Conservation (phyloP, 2,888 invertebrate genomes). For the Chrysodeixis includens region DNA sequence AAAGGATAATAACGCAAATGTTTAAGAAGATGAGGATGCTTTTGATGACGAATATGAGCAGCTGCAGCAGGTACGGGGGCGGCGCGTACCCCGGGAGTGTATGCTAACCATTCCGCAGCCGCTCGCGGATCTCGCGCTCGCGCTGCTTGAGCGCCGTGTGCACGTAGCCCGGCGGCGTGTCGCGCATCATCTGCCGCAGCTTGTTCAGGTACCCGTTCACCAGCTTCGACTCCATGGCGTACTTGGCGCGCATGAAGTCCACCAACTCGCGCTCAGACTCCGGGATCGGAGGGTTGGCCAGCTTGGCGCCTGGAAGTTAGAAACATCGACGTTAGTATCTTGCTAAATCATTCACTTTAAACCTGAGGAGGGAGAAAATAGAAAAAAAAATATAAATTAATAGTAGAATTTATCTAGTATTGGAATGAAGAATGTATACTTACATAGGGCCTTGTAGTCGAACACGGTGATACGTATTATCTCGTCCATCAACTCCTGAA, state of each 20-base stretch:
- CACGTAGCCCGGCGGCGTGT: background rate
- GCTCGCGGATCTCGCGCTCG: background rate
- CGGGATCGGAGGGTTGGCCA: background rate
- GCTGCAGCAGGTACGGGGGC: background rate
- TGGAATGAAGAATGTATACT: background rate
- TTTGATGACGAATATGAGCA: background rate
- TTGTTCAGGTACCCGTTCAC: conserved; percentile 2
- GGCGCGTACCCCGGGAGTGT: background rate
- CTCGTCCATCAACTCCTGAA: conserved; percentile 5
- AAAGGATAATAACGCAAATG: background rate
- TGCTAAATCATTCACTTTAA: background rate
- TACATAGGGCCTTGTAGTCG: background rate
- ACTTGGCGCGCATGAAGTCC: background rate
- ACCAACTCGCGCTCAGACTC: background rate
- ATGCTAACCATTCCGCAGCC: background rate
- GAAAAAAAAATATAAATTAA: no score
- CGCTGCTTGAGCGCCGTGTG: background rate
- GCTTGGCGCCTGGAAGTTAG: background rate
- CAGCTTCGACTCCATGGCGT: background rate
- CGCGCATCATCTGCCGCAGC: background rate
- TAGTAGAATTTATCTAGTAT: no score
- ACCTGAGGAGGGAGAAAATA: no score
- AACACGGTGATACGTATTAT: background rate
- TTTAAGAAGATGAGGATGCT: conserved; percentile 4
- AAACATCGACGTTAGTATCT: background rate